phyloP scores from a whole-genome alignment of 2,888 invertebrate species.

The Agrotis clavis region DNA sequence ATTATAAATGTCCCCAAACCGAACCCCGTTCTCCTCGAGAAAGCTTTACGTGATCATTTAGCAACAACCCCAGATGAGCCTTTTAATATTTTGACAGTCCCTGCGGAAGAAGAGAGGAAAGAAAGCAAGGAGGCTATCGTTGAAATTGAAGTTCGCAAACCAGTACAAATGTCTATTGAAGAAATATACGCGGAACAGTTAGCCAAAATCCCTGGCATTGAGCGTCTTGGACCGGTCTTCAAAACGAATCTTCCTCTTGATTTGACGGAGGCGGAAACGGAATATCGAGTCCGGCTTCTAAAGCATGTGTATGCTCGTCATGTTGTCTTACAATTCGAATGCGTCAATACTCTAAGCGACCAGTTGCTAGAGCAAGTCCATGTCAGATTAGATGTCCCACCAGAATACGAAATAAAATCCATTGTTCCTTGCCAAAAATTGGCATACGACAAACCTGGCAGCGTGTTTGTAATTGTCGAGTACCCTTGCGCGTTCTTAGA shows the following conservation, averaged over 20 bases:
- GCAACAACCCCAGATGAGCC: slow-evolving; percentile 93
- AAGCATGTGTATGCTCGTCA: slow-evolving; percentile 97
- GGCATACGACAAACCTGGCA: slow-evolving; percentile 96
- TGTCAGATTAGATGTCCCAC: slow-evolving; percentile 96
- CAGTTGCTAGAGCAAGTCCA: slow-evolving; percentile 98
- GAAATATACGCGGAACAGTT: slow-evolving; percentile 96
- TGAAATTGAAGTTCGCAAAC: slow-evolving; percentile 94
- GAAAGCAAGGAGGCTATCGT: slow-evolving; percentile 95
- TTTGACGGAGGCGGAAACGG: slow-evolving; percentile 99
- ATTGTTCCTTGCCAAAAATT: slow-evolving; percentile 94
- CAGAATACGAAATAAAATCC: slow-evolving; percentile 94
- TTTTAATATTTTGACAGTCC: slow-evolving; percentile 97
- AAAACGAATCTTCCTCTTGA: slow-evolving; percentile 96
- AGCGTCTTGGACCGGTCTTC: slow-evolving; percentile 96
- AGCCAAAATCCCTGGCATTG: slow-evolving; percentile 95
- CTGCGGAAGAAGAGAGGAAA: slow-evolving; percentile 96
- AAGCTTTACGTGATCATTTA: slow-evolving; percentile 96
- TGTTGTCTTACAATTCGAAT: slow-evolving; percentile 98
- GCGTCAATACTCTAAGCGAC: slow-evolving; percentile 98
- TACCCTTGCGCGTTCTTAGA: slow-evolving; percentile 90
- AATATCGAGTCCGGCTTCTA: slow-evolving; percentile 97
- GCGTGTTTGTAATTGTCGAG: slow-evolving; percentile 95
- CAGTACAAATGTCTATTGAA: slow-evolving; percentile 96
- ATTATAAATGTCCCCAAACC: slow-evolving; percentile 94
- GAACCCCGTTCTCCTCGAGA: slow-evolving; percentile 97